Percentiles rank a stretch among this genome's conserved stretches.
Evolutionary conservation across 2,113 vertebrate genomes (phyloP).

Genomic region (Clarias batrachus): DNA sequence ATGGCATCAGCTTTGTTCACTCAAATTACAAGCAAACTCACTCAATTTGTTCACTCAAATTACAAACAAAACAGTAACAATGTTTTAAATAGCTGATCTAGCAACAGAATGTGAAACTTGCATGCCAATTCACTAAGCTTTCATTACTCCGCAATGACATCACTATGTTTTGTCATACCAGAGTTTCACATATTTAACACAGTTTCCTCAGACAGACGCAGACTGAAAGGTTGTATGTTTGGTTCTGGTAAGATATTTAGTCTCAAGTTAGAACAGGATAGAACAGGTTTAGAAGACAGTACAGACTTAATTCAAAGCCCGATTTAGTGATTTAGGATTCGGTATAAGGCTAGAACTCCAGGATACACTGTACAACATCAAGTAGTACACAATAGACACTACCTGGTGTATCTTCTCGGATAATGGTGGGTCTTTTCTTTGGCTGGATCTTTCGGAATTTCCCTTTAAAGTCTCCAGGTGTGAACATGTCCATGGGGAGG

Average conservation of each 20-base stretch:
- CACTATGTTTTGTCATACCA: conserved; percentile 29
- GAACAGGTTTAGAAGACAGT: background rate
- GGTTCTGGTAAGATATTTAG: conserved; percentile 21
- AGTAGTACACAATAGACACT: background rate
- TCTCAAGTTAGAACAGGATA: background rate
- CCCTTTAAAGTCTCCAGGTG: conserved; percentile 80
- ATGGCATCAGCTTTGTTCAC: background rate
- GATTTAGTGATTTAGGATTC: background rate
- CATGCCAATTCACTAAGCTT: background rate
- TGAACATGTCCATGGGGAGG: conserved; percentile 79
- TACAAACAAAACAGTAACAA: background rate
- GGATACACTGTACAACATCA: background rate
- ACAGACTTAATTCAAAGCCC: background rate
- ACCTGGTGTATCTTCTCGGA: conserved; percentile 77
- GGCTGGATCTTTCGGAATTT: conserved; percentile 82
- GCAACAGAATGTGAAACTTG: background rate
- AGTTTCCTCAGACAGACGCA: background rate
- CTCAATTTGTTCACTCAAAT: background rate
- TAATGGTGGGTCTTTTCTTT: conserved; percentile 83
- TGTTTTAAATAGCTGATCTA: background rate
- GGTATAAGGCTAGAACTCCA: background rate
- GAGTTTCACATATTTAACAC: conserved; percentile 10
- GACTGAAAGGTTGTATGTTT: background rate
- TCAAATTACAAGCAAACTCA: conserved; percentile 14
- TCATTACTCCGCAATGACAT: conserved; percentile 34